Evolutionary conservation across 2,113 vertebrate genomes (phyloP).

Genomic region (Microtus montanus): DNA sequence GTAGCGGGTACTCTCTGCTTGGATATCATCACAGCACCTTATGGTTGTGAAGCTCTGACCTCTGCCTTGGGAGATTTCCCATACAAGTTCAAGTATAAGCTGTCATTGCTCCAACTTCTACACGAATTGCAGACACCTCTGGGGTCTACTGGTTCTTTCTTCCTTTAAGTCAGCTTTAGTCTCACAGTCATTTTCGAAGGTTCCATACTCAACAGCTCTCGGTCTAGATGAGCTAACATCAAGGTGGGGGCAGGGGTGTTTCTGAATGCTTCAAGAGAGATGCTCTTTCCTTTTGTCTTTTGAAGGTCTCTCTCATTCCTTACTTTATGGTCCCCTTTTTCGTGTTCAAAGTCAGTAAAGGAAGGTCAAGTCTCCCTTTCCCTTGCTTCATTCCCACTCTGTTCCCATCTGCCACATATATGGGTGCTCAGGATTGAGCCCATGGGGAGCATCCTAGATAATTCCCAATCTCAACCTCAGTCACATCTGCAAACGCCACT

Average conservation of each 20-base stretch:
- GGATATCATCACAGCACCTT: neutral
- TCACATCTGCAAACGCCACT: neutral
- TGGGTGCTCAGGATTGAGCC: neutral
- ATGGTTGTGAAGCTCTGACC: neutral
- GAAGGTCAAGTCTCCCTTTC: neutral
- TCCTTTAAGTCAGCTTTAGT: neutral
- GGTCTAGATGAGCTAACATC: neutral
- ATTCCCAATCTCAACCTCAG: neutral
- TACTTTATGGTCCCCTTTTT: neutral
- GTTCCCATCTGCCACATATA: neutral
- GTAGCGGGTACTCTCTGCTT: neutral
- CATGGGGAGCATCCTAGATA: neutral
- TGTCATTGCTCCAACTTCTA: neutral
- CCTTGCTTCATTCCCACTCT: neutral
- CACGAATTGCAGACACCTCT: neutral
- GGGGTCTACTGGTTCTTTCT: neutral
- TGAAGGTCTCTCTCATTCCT: neutral
- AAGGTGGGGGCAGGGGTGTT: neutral
- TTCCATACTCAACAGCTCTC: neutral
- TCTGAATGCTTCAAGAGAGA: neutral
- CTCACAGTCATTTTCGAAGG: neutral
- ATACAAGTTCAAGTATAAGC: neutral
- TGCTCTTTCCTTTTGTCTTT: neutral
- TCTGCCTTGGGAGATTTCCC: neutral
- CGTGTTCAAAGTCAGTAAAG: neutral